Base-by-base conservation (phyloP, 2,888 invertebrate species). In the Poecilobothrus nobilitatus region DNA sequence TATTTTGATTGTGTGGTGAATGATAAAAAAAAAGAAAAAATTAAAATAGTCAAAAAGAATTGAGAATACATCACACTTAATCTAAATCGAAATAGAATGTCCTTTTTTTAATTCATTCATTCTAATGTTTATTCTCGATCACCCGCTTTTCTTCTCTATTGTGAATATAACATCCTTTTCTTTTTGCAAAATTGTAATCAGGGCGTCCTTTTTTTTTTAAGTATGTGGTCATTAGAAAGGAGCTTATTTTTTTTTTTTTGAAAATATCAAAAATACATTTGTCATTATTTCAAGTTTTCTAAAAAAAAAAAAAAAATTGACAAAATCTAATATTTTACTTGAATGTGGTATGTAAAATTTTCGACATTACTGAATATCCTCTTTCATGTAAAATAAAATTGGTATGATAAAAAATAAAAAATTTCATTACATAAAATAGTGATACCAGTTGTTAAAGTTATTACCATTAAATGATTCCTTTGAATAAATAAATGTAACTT, bases 61-160 rank as follows among this genome's bases (percentile, higher is more conserved):
- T 53, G 53, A 53, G 18, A 53, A 53, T 53, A 53, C 53, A 53
- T 53, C 53, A 53, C 53, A 53, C 53, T 53, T 53, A 53, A 53
- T 53, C 18, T 53, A 53, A 53, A 53, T 53, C 53, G 53, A 53
- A 53, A 41, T 3, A 41, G 41, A 53, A 53, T 53, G 15, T 53
- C 18, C 53, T 53, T 53, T 18, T 53, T 53, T 18, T 53, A 18
- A 53, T 53, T 53, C 53, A 53, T 53, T 53, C 53, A n/a, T 18
- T 53, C n/a, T 53, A 53, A 6, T 53, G 12, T 9, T 6, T 37
- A 27, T 27, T 27, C 27, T 27, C 27, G 27, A 27, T 27, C 27
- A 27, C 27, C 9, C 12, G 41, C 15, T 41, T 41, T 3, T 6
- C 41, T 15, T 41, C 41, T 41, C 15, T 41, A 41, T 41, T 41